Evolutionary conservation across 2,888 invertebrate species (phyloP).

Genomic region (Tetragonula carbonaria): DNA sequence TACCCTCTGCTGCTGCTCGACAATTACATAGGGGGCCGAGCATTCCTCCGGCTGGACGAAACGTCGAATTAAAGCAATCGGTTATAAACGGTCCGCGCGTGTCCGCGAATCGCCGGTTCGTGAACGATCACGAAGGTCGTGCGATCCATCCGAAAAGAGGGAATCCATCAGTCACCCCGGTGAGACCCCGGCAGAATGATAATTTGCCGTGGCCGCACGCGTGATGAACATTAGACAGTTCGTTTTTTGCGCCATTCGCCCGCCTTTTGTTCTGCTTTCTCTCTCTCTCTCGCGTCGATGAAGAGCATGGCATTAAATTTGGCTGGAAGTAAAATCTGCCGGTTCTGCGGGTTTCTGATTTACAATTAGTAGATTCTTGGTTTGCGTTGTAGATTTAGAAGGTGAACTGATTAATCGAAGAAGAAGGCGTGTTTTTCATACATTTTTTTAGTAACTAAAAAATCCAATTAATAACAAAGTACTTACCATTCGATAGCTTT

Average conservation of each 20-base stretch:
- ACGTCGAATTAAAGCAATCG: constrained; percentile 31
- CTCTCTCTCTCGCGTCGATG: neutral
- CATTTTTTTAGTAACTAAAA: too few relatives aligned
- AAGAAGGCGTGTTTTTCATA: too few relatives aligned
- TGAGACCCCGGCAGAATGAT: constrained; percentile 36
- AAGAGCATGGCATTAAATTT: neutral
- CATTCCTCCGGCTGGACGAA: constrained; percentile 35
- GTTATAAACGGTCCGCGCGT: constrained; percentile 47
- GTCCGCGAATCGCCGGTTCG: constrained; percentile 56
- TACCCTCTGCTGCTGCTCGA: constrained; percentile 33
- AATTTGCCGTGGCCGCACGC: constrained; percentile 59
- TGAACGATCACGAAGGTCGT: constrained; percentile 55
- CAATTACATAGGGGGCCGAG: constrained; percentile 58
- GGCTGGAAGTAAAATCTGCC: neutral
- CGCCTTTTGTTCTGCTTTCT: neutral
- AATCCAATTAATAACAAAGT: too few relatives aligned
- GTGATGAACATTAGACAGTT: constrained; percentile 43
- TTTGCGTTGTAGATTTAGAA: neutral
- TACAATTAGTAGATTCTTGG: too few relatives aligned
- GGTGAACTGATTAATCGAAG: too few relatives aligned
- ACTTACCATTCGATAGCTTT: too few relatives aligned
- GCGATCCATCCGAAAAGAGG: constrained; percentile 23
- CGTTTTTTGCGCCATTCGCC: neutral
- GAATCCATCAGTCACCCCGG: constrained; percentile 47
- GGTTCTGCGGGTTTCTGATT: too few relatives aligned